phyloP scores from a whole-genome alignment of 2,888 invertebrate genomes.

The Aromia moschata region DNA sequence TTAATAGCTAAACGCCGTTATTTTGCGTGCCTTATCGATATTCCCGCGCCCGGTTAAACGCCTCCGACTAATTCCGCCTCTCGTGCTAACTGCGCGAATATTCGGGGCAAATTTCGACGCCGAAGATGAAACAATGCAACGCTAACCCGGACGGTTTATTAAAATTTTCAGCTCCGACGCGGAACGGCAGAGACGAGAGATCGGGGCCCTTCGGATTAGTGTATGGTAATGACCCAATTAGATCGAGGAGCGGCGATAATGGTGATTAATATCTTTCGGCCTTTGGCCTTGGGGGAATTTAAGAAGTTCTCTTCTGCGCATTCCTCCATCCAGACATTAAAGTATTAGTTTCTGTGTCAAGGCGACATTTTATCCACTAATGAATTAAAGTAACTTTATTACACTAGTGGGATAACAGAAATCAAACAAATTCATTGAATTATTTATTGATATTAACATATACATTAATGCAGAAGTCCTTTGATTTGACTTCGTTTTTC shows the following conservation, averaged over 20 bases:
- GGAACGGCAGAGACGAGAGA: too few relatives aligned
- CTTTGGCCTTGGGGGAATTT: not conserved
- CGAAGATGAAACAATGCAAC: constrained; percentile 33
- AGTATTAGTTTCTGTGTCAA: too few relatives aligned
- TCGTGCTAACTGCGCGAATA: constrained; percentile 35
- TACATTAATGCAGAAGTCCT: too few relatives aligned
- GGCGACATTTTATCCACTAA: too few relatives aligned
- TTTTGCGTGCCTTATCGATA: constrained; percentile 47
- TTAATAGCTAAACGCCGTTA: constrained; percentile 42
- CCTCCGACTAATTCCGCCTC: constrained; percentile 40
- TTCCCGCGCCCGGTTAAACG: constrained; percentile 40
- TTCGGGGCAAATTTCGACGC: constrained; percentile 34
- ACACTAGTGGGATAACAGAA: too few relatives aligned
- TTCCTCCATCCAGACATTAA: too few relatives aligned
- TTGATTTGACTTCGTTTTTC: too few relatives aligned
- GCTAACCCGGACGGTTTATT: constrained; percentile 23
- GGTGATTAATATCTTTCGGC: not conserved
- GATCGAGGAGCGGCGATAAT: not conserved
- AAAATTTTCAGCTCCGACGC: constrained; percentile 25
- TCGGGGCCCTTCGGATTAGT: too few relatives aligned
- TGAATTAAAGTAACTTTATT: too few relatives aligned
- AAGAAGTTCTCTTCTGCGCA: not conserved
- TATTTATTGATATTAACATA: too few relatives aligned
- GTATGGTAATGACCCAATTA: not conserved
- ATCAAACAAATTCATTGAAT: too few relatives aligned